A percentile compares a stretch with the other conserved stretches of the same genome.
Conservation (phyloP, 2,797 vertebrate genomes). For the Scomberomorus guttatus region DNA sequence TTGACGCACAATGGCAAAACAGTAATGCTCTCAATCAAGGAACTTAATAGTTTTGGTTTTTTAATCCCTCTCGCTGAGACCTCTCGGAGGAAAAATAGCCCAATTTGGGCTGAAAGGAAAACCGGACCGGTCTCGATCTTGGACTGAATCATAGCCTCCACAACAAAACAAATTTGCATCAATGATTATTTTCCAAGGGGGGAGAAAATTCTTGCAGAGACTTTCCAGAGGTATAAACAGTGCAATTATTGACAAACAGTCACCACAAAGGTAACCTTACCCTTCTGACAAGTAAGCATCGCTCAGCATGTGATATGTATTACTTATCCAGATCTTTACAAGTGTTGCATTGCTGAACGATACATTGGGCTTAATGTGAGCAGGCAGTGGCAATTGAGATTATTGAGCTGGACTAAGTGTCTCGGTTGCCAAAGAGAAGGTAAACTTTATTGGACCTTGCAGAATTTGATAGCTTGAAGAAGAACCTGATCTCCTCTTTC, state of each 20-base stretch:
- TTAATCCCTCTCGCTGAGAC: conserved; percentile 67
- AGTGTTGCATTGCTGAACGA: conserved; percentile 47
- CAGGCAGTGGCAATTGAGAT: conserved; percentile 65
- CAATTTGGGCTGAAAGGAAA: conserved; percentile 76
- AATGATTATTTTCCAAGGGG: conserved; percentile 66
- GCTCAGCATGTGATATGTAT: conserved; percentile 56
- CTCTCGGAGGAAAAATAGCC: conserved; percentile 63
- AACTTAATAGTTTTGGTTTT: conserved; percentile 79
- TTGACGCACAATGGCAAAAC: conserved; percentile 70
- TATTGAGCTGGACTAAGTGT: conserved; percentile 66
- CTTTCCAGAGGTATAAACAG: conserved; percentile 64
- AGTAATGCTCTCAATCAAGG: conserved; percentile 65
- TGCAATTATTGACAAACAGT: conserved; percentile 73
- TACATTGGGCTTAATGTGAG: conserved; percentile 59
- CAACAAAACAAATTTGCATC: conserved; percentile 78
- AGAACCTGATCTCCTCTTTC: conserved; percentile 66
- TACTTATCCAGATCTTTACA: conserved; percentile 56
- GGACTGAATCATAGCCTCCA: conserved; percentile 67
- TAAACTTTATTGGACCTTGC: conserved; percentile 72
- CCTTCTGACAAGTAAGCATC: conserved; percentile 45
- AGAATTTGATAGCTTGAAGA: conserved; percentile 76
- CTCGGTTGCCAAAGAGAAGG: conserved; percentile 49
- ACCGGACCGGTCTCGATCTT: conserved; percentile 69
- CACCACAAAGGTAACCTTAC: conserved; percentile 63
- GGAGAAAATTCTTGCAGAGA: conserved; percentile 55